phyloP scores from a whole-genome alignment of 2,797 vertebrate genomes.

The Poeciliopsis turneri region DNA sequence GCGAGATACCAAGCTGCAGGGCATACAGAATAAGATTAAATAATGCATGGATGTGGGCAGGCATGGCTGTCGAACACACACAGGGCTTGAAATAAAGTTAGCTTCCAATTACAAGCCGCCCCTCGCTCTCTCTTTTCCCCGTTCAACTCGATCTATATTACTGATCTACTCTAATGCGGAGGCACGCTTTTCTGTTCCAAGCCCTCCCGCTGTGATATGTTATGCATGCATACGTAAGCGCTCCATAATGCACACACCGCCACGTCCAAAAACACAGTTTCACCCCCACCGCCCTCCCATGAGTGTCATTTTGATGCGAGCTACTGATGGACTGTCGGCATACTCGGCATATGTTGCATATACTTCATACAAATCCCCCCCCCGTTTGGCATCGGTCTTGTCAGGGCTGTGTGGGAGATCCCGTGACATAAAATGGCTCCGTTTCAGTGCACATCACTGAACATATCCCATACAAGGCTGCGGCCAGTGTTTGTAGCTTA shows the following conservation, averaged over 20 bases:
- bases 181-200: conserved; percentile 37
- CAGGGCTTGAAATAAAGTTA: conserved; percentile 46
- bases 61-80: conserved; percentile 55
- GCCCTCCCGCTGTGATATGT: conserved; percentile 52
- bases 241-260: conserved; percentile 59
- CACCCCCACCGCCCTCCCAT: conserved; percentile 12
- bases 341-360: conserved; percentile 70
- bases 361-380: conserved; percentile 63
- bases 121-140: conserved; percentile 25
- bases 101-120: conserved; percentile 54
- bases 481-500: conserved; percentile 73
- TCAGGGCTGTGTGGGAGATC: conserved; percentile 69
- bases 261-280: conserved; percentile 46
- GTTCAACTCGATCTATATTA: conserved; percentile 52
- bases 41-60: conserved; percentile 64
- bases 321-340: conserved; percentile 66
- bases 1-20: conserved; percentile 64
- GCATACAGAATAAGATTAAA: conserved; percentile 68
- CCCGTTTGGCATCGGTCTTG: conserved; percentile 69
- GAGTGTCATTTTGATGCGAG: conserved; percentile 68
- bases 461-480: conserved; percentile 77
- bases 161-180: conserved; percentile 43
- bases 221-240: conserved; percentile 35
- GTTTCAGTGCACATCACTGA: conserved; percentile 74
- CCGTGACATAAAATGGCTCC: conserved; percentile 79